Evolutionary conservation across 2,888 invertebrate genomes (phyloP).

Genomic region (Hirtodrosophila histrioides): DNA sequence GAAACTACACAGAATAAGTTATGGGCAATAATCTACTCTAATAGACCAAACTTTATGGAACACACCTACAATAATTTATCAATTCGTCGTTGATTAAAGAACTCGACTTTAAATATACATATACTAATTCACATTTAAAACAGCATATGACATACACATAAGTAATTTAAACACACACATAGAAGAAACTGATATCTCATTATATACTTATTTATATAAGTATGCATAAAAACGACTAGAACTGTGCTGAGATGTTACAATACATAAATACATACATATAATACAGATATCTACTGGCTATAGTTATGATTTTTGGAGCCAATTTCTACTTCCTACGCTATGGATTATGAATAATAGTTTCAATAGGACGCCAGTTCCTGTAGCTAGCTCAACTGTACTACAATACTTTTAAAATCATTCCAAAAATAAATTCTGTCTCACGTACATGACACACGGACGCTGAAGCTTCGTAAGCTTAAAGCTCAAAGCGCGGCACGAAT

Average conservation of each 20-base stretch:
- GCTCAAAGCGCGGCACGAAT: not conserved
- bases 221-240: slow-evolving; percentile 58
- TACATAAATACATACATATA: slow-evolving; percentile 29
- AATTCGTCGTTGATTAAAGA: slow-evolving; percentile 31
- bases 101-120: not conserved
- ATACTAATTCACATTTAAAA: not conserved
- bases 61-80: not conserved
- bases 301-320: slow-evolving; percentile 8
- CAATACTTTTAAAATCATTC: slow-evolving; percentile 50
- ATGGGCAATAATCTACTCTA: slow-evolving; percentile 32
- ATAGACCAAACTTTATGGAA: slow-evolving; percentile 4
- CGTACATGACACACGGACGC: slow-evolving; percentile 3
- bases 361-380: slow-evolving; percentile 10
- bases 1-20: slow-evolving; percentile 21
- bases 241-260: slow-evolving; percentile 59
- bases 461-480: slow-evolving; percentile 12
- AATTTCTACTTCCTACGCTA: slow-evolving; percentile 12
- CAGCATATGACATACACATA: not conserved
- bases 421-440: slow-evolving; percentile 64
- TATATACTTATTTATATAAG: slow-evolving; percentile 1
- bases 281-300: slow-evolving; percentile 25
- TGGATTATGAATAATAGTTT: slow-evolving; percentile 3
- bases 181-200: slow-evolving; percentile 6
- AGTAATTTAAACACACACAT: not conserved
- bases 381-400: slow-evolving; percentile 7